Evolutionary conservation across 2,797 vertebrate genomes (phyloP), one percentile per base, ranked within the genome.

Genomic region (Scolopax bukidnonensis): DNA sequence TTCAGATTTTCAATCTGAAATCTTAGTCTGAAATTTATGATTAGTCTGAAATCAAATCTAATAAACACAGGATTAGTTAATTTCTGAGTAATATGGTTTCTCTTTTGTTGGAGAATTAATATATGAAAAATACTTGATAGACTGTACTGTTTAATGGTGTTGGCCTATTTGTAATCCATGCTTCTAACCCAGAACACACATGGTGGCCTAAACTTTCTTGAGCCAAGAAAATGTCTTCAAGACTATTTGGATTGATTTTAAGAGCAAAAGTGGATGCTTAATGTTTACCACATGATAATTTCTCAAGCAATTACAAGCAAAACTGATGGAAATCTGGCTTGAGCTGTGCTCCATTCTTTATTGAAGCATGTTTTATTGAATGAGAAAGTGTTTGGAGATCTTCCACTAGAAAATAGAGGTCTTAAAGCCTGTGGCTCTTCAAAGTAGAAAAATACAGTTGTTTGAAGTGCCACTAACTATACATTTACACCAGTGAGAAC

Each of bases 281-380:
- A 93, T 94, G 2, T 95, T 95, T 96, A 84, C 75, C 75, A 92
- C 60, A 89, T 57, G 27, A 87, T 81, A 91, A 93, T 91, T 95
- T 86, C 45, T 90, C 84, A 71, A 95, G 76, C 23, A 90, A 94
- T 91, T 92, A 89, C 48, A 80, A 80, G 48, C 1, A 80, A 77
- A 90, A 87, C 17, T 60, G 18, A 85, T 78, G 60, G 68, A 90
- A 95, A 96, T 3, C 32, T 94, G 87, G 71, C 60, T 83, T 2
- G 2, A n/a, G 11, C 47, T 83, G 9, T 75, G n/a, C 14, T 87
- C 20, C 41, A 36, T 70, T 93, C 45, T 83, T 90, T 61, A 32
- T 23, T 74, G 53, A 76, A 75, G 16, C 53, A 64, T n/a, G 30
- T 77, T 94, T 96, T 84, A 36, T 74, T 92, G 78, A 94, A 80